Conservation (phyloP, 2,888 invertebrate genomes). For the Tiliacea citrago region DNA sequence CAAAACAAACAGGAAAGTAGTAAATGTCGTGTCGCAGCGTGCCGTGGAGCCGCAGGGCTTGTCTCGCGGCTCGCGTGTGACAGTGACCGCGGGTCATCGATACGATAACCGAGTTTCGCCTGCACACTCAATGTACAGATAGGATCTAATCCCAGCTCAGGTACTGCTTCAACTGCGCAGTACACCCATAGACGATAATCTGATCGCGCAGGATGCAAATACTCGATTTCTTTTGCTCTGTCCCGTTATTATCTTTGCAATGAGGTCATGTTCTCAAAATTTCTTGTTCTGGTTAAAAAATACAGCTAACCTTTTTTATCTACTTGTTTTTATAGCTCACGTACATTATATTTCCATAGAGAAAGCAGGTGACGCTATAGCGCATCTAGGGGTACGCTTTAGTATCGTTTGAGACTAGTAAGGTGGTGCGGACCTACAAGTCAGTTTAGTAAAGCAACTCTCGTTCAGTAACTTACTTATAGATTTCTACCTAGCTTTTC, state of each 20-base stretch:
- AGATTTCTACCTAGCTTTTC: no score
- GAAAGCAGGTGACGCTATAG: slow-evolving; percentile 19
- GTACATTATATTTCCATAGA: slow-evolving; percentile 4
- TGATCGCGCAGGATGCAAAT: slow-evolving; percentile 34
- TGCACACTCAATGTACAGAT: slow-evolving; percentile 45
- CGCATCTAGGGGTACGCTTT: slow-evolving; percentile 4
- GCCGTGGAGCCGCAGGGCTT: slow-evolving; percentile 57
- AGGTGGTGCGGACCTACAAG: background rate
- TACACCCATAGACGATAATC: slow-evolving; percentile 15
- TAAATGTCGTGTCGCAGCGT: slow-evolving; percentile 63
- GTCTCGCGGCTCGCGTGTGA: slow-evolving; percentile 51
- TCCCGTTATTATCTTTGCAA: slow-evolving; percentile 49
- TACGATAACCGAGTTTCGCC: slow-evolving; percentile 81
- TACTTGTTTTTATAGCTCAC: slow-evolving; percentile 10
- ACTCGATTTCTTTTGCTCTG: slow-evolving; percentile 11
- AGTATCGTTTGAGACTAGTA: background rate
- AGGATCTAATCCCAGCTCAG: slow-evolving; percentile 12
- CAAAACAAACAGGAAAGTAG: slow-evolving; percentile 55
- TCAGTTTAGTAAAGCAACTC: background rate
- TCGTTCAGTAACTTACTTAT: slow-evolving; percentile 14
- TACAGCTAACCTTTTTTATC: slow-evolving; percentile 27
- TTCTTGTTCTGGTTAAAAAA: slow-evolving; percentile 25
- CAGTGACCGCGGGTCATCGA: slow-evolving; percentile 77
- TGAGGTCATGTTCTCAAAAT: slow-evolving; percentile 18
- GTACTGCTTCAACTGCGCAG: slow-evolving; percentile 29